These are phyloP conservation scores for Urocitellus parryii DNA, from an alignment of 2,113 vertebrate species.

Conservation along the genomic window DNA sequence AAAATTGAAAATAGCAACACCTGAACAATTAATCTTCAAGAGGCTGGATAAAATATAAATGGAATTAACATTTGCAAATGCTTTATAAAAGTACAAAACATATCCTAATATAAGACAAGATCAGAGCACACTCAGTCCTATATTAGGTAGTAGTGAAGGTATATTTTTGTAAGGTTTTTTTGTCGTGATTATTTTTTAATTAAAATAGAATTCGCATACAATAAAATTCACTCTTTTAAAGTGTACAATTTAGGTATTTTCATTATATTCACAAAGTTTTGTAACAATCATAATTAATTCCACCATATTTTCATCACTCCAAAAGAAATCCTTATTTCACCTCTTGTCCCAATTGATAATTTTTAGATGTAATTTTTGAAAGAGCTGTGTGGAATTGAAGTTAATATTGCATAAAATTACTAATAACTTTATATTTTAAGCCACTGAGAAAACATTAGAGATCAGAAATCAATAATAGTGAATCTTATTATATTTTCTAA, in stretches of 20 bases:
- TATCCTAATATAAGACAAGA: neutral
- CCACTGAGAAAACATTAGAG: neutral
- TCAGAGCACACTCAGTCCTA: neutral
- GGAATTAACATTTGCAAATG: neutral
- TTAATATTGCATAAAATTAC: neutral
- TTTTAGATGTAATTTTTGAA: neutral
- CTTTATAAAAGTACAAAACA: neutral
- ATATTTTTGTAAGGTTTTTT: neutral
- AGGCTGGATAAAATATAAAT: neutral
- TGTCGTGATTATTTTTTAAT: neutral
- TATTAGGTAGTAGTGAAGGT: neutral
- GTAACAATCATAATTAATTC: neutral
- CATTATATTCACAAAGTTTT: neutral
- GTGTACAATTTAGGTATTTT: neutral
- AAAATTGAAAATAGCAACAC: constrained; percentile 3
- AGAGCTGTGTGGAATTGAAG: neutral
- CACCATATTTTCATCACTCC: neutral
- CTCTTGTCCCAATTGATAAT: neutral
- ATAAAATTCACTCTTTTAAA: neutral
- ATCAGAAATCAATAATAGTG: neutral
- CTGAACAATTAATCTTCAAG: neutral
- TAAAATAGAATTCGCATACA: neutral
- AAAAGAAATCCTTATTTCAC: neutral
- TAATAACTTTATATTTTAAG: neutral
- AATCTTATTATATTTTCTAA: constrained; percentile 48